These are phyloP conservation scores for Lochmaea crataegi DNA, from an alignment of 2,888 invertebrate genomes.

Conservation along the genomic window DNA sequence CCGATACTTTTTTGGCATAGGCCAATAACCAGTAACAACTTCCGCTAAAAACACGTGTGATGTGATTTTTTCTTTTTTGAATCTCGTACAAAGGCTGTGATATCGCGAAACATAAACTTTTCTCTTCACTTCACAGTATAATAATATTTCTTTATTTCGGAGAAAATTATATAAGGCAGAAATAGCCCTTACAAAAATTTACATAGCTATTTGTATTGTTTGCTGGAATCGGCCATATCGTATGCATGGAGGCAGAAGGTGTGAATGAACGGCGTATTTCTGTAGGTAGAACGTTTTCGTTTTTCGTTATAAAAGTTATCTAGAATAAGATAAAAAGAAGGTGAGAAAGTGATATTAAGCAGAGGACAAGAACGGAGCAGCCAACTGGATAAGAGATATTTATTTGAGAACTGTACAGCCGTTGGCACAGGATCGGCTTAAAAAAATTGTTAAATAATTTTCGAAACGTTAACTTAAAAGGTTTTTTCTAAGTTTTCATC, in stretches of 20 bases:
- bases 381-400: slow-evolving; percentile 52
- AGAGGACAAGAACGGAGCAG: slow-evolving; percentile 50
- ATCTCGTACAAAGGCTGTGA: too few species aligned
- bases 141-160: too few species aligned
- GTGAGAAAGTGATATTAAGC: slow-evolving; percentile 52
- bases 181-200: neutral
- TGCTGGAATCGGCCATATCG: slow-evolving; percentile 1
- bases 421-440: slow-evolving; percentile 23
- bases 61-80: too few species aligned
- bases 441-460: neutral
- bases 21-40: too few species aligned
- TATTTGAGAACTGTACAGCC: slow-evolving; percentile 53
- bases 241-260: slow-evolving; percentile 6
- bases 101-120: too few species aligned
- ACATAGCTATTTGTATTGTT: slow-evolving; percentile 6
- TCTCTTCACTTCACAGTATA: too few species aligned
- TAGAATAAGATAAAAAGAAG: slow-evolving; percentile 48
- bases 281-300: slow-evolving; percentile 25
- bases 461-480: too few species aligned
- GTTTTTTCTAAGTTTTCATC: too few species aligned
- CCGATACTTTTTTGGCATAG: too few species aligned
- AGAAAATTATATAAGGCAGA: too few species aligned
- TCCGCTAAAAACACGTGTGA: too few species aligned
- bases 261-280: slow-evolving; percentile 21
- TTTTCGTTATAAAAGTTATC: slow-evolving; percentile 45